Evolutionary conservation across 1,140 invertebrate genomes (phyloP), one percentile per base, ranked within the genome.

Genomic region (Kradibia gibbosae): DNA sequence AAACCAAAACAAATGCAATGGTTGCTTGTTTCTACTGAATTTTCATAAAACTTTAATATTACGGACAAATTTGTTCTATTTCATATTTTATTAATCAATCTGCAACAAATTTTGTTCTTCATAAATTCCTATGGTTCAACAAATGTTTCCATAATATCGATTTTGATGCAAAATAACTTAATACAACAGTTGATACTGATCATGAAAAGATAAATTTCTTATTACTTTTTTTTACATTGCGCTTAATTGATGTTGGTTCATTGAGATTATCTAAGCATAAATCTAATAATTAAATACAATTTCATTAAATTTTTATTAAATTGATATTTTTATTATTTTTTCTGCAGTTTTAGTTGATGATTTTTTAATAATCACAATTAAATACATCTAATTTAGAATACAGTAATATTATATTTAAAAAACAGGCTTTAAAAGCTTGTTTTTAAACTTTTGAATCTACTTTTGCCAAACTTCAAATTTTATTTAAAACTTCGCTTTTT

Each of bases 1-100:
- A 62, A 57, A 57, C 73, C 34, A 22, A 55, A 75, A 75, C 39
- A 22, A 53, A 73, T 39, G 34, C 57, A 62, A 48, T 77, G 57
- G 74, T 22, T 36, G 13, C n/a, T 67, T 67, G 62, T 67, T 75
- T 53, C 31, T 53, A 13, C 22, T 36, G 39, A 48, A 15, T 39
- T 75, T 34, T 57, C 36, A n/a, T n/a, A n/a, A n/a, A n/a, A n/a
- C n/a, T n/a, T n/a, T n/a, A 5, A 45, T 45, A 8, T 45, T 45
- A 45, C 13, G 13, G 13, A 8, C 42, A 5, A 45, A 45, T 45
- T 45, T 13, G 42, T 45, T 13, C 13, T 5, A 45, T 45, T 8
- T 13, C 13, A 45, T 45, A 45, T 45, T 45, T 8, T 8, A 45
- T 5, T 13, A 45, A 45, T 45, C 7, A 45, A 45, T 8, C 5